Base-by-base conservation (phyloP, 1,140 invertebrate genomes). In the Chionoecetes opilio region DNA sequence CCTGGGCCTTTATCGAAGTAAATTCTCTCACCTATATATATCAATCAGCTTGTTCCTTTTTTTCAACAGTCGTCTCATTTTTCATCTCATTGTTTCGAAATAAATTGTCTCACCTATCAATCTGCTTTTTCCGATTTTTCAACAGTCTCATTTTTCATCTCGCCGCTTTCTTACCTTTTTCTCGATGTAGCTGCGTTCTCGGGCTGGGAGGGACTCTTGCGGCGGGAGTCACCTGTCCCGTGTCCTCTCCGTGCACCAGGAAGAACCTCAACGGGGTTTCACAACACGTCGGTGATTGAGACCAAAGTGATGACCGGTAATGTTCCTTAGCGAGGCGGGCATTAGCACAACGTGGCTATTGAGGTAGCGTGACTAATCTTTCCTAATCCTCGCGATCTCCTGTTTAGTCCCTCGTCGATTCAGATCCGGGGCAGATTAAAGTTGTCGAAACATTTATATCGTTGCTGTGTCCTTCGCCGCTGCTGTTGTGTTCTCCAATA, bases 301-400 rank as follows among this genome's bases (percentile, higher is more conserved):
- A 26, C 0, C 26, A 21, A 8, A 75, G 63, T n/a, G 63, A 75
- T n/a, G 63, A 21, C 63, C 63, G 21, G 21, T 75, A 75, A 75
- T 53, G 46, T 3, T 53, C 11, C 21, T 53, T 53, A 53, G 46
- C 11, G 46, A 53, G 46, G 63, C 63, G 11, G 21, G 63, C 63
- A 75, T 75, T 75, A 75, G 26, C 63, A 75, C 63, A 75, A 75
- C 63, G n/a, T 75, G 63, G 63, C 8, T 75, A 75, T 75, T 75
- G 63, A 75, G 63, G 63, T n/a, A 26, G 63, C 63, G 63, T 75
- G n/a, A 75, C 63, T n/a, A 26, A 75, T n/a, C 63, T 75, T 26
- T 21, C 21, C 26, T 21, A 26, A 17, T 75, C 63, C 63, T 75
- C n/a, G 21, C n/a, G 21, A 17, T 75, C 63, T 26, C 11, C 63